Percentiles rank a stretch among this genome's conserved stretches.
Evolutionary conservation across 2,888 invertebrate species (phyloP).

Genomic region (Nemoura dubitans): DNA sequence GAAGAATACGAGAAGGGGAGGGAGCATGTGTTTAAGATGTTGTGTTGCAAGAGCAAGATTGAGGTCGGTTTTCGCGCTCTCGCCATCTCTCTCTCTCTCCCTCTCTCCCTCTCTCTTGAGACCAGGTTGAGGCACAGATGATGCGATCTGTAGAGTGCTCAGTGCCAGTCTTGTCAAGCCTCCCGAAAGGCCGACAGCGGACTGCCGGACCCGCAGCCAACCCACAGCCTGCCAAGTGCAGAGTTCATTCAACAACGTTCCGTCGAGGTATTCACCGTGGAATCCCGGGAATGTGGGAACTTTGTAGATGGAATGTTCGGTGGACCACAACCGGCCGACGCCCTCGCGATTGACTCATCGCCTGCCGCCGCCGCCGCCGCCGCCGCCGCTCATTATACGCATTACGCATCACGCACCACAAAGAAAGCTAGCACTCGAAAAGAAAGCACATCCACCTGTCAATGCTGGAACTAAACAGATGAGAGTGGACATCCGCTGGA

Average conservation of each 20-base stretch:
- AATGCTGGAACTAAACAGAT: no score
- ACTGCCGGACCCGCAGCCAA: neutral
- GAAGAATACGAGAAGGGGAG: neutral
- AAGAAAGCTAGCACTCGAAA: no score
- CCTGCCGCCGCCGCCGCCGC: no score
- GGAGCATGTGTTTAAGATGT: neutral
- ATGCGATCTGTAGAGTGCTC: no score
- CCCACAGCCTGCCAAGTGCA: no score
- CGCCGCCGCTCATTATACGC: no score
- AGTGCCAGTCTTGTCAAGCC: neutral
- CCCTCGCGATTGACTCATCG: neutral
- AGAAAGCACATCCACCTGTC: no score
- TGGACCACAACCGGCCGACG: neutral
- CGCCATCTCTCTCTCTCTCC: neutral
- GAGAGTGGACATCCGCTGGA: no score
- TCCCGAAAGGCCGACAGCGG: neutral
- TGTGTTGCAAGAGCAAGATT: neutral
- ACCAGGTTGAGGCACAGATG: no score
- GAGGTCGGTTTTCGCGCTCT: neutral
- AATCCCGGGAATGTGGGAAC: neutral
- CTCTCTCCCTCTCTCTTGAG: neutral
- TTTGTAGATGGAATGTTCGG: neutral
- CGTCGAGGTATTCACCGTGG: neutral
- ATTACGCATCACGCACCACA: no score
- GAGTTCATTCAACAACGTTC: neutral